Evolutionary conservation across 1,140 invertebrate species (phyloP).

Genomic region (Drosophila yakuba): DNA sequence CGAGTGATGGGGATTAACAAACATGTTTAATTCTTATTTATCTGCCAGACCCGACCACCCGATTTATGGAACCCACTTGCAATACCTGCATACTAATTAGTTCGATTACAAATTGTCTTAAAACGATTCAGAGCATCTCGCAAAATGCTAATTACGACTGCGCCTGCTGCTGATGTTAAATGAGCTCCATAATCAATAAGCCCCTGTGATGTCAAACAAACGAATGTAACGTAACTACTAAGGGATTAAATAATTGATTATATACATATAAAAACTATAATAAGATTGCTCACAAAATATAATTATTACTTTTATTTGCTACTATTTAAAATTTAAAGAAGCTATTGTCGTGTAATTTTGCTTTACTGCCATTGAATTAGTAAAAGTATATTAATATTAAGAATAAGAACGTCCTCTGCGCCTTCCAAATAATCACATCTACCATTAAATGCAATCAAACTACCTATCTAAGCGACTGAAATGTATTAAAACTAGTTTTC

Average conservation of each 20-base stretch:
- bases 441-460: not conserved
- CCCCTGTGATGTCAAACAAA: not conserved
- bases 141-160: slow-evolving; percentile 22
- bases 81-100: slow-evolving; percentile 45
- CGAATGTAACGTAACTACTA: not conserved
- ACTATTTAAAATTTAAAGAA: no score
- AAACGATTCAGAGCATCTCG: slow-evolving; percentile 13
- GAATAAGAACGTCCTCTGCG: not conserved
- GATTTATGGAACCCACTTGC: slow-evolving; percentile 29
- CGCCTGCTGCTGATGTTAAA: slow-evolving; percentile 10
- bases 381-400: no score
- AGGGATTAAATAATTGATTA: not conserved
- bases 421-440: not conserved
- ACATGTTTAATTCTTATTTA: slow-evolving; percentile 52
- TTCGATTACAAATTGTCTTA: slow-evolving; percentile 38
- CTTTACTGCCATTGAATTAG: no score
- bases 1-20: slow-evolving; percentile 25
- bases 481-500: slow-evolving; percentile 3
- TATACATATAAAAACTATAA: no score
- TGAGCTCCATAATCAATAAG: not conserved
- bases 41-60: slow-evolving; percentile 24
- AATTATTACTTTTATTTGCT: no score
- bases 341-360: no score
- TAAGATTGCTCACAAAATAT: no score
- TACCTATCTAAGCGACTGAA: slow-evolving; percentile 3